Evolutionary conservation across 2,113 vertebrate genomes (phyloP), one percentile per base, ranked within the genome.

Genomic region (Piprites chloris): DNA sequence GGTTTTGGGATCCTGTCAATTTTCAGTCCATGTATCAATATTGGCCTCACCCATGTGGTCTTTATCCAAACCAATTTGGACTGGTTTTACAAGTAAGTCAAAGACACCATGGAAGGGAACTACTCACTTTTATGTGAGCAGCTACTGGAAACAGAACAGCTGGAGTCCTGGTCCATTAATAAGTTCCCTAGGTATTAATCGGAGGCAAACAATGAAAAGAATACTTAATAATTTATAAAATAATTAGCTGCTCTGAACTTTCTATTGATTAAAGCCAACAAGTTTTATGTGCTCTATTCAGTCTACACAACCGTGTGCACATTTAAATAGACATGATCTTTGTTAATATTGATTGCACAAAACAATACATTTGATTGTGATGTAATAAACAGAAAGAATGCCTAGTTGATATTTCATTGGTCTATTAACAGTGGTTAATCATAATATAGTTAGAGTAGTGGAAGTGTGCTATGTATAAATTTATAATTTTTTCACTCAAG

Each of bases 211-310:
- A 73, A 66, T 63, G 14, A 89, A 90, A 95, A 77, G 46, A 86
- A 63, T 47, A 39, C 19, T 84, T 74, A 93, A 90, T 91, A 79
- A 91, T 77, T 93, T 85, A 87, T 80, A 46, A 71, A 79, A 87
- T 11, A 87, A 83, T 77, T 85, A 59, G 30, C 35, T 83, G 42
- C 65, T 81, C 55, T 92, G 47, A 44, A 35, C 11, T 11, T 46
- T 86, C 52, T 75, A 75, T 67, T 63, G 75, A 77, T 75, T 92
- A 61, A 67, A 90, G 7, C 49, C n/a, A 73, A 16, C 3, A 71
- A 63, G 15, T 55, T 91, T 74, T 83, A 83, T 63, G 26, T 47
- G 23, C 26, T 87, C 33, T 53, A 33, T 87, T 87, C 65, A 82
- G 14, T 26, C 27, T 73, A 55, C 35, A 77, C 67, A 80, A 21